These are phyloP conservation scores for Myanophis thanlyinensis DNA, from an alignment of 2,113 vertebrate genomes.

Conservation along the genomic window DNA sequence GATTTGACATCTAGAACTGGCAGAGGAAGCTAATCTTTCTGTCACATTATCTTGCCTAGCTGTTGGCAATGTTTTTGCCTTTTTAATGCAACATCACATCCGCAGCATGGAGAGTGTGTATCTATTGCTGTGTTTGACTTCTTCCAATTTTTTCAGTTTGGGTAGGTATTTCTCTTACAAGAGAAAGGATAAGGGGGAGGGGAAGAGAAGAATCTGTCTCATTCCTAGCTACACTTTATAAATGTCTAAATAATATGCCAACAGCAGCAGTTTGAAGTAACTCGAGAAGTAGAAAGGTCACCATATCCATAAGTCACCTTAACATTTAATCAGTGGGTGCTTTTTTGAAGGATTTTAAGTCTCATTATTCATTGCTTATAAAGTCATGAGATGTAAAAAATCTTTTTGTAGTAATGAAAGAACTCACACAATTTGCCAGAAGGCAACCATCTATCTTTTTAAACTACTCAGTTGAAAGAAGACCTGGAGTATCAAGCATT, in stretches of 20 bases:
- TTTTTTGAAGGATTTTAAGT: conserved; percentile 61
- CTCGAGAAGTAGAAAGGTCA: conserved; percentile 70
- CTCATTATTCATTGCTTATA: conserved; percentile 74
- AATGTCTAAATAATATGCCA: conserved; percentile 65
- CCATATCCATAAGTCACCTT: conserved; percentile 65
- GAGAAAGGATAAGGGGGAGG: background rate
- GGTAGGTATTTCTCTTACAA: conserved; percentile 37
- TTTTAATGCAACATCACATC: conserved; percentile 23
- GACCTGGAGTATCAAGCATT: conserved; percentile 53
- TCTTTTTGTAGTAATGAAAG: conserved; percentile 73
- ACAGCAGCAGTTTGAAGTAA: conserved; percentile 62
- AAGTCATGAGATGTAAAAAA: conserved; percentile 73
- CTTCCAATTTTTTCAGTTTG: conserved; percentile 39
- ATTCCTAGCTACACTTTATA: conserved; percentile 34
- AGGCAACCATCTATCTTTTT: conserved; percentile 76
- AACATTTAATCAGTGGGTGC: conserved; percentile 67
- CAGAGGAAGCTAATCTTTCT: background rate
- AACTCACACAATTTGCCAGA: conserved; percentile 75
- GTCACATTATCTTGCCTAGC: rapidly evolving
- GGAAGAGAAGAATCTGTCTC: conserved; percentile 9
- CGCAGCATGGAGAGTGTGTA: rapidly evolving
- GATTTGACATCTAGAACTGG: no score
- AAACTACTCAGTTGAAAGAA: conserved; percentile 62
- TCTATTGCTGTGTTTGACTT: background rate
- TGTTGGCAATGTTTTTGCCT: background rate